Evolutionary conservation across 2,797 vertebrate species (phyloP).

Genomic region (Lophius americanus): DNA sequence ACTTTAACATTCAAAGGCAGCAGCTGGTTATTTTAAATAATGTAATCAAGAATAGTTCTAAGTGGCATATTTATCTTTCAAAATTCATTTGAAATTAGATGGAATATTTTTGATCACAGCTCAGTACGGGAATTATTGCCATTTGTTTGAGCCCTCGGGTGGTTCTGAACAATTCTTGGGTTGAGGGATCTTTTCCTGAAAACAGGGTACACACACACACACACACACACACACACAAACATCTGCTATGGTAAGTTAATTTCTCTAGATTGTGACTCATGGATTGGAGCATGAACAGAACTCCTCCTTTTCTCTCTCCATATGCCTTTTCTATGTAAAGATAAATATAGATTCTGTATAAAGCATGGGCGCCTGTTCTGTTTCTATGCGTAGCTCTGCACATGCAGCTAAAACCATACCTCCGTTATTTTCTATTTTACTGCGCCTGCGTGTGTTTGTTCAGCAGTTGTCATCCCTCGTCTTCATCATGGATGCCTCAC

Average conservation of each 20-base stretch:
- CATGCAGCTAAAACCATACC: conserved; percentile 25
- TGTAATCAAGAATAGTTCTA: not conserved
- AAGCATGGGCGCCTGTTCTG: conserved; percentile 7
- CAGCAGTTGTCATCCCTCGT: conserved; percentile 32
- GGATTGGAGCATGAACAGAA: conserved; percentile 10
- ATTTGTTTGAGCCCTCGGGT: conserved; percentile 4
- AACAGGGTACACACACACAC: not conserved
- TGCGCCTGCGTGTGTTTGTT: conserved; percentile 35
- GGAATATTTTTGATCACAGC: not conserved
- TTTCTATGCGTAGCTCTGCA: conserved; percentile 33
- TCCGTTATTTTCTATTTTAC: conserved; percentile 5
- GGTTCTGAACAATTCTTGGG: conserved; percentile 24
- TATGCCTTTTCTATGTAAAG: conserved; percentile 30
- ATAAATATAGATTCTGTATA: not conserved
- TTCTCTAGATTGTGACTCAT: conserved; percentile 36
- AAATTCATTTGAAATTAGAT: not conserved
- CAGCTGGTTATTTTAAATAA: not conserved
- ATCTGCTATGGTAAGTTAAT: conserved; percentile 28
- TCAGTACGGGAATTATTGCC: not conserved
- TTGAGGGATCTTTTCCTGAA: conserved; percentile 22
- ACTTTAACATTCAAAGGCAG: not conserved
- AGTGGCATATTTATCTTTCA: not conserved
- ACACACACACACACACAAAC: conserved; percentile 4
- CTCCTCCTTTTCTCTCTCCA: conserved; percentile 4
- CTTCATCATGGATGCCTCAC: conserved; percentile 33